Base-by-base conservation (phyloP, 2,113 vertebrate genomes). In the Tenebrosternarchus preto region DNA sequence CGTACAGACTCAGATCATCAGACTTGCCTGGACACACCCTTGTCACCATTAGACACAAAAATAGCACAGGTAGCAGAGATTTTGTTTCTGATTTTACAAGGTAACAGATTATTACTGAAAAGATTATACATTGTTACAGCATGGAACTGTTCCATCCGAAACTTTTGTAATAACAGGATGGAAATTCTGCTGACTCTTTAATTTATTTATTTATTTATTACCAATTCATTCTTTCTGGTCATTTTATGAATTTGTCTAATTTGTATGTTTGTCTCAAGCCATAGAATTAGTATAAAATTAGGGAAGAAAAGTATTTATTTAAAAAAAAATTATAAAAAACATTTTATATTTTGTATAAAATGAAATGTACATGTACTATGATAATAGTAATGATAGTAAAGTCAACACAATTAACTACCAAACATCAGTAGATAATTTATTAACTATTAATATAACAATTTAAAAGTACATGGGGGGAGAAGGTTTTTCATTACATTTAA, bases 91-190 rank as follows among this genome's bases (percentile, higher is more conserved):
- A 39, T 36, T 22, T 39, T 20, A 4, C 5, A 17, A 39, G 31
- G 33, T 68, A 36, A 5, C 64, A 39, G 20, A 68, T n/a, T 67
- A 67, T 20, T 67, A 50, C 12, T 50, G 43, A 15, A 50, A 50
- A 50, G 9, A 50, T 50, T 9, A 50, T 12, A 50, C 43, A 15
- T 50, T 50, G 43, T 50, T 50, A 50, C 43, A 50, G 20, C 19
- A 31, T 68, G 64, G 64, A 39, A 25, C 17, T 36, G 1, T 77
- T 68, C 25, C n/a, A 56, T 55, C 50, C 53, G 17, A 27, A 77
- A 69, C 24, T 17, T 3, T 12, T 69, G n/a, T 24, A 25, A 36
- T 20, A 56, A 66, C 17, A 5, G 15, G 0, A 31, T 67, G 46
- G 25, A 12, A 69, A 77, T 57, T 25, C 12, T 33, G 33, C 29